Conservation (phyloP, 1,140 invertebrate genomes). For the Mercenaria mercenaria region DNA sequence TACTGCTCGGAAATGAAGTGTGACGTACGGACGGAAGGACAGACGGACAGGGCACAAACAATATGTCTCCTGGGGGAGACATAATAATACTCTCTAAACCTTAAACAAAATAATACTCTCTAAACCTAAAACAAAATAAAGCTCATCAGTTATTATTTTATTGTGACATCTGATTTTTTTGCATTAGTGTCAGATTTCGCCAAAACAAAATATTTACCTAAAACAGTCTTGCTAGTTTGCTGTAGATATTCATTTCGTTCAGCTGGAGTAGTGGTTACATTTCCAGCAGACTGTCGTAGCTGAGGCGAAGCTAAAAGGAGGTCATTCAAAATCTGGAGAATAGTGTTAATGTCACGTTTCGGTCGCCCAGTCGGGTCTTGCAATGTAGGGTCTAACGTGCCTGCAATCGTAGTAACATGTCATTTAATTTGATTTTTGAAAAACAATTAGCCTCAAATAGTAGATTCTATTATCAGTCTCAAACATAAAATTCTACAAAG, state of each 20-base stretch:
- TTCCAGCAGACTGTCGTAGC: conserved; percentile 19
- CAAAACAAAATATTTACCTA: conserved; percentile 24
- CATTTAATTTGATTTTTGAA: background rate
- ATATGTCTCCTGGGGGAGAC: too few relatives aligned
- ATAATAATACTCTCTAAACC: too few relatives aligned
- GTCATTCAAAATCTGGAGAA: conserved; percentile 98
- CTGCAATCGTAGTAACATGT: conserved; percentile 88
- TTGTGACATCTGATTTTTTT: too few relatives aligned
- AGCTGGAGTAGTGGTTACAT: background rate
- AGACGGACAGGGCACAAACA: too few relatives aligned
- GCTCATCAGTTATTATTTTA: too few relatives aligned
- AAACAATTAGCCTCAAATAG: background rate
- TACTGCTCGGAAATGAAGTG: too few relatives aligned
- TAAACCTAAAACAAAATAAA: too few relatives aligned
- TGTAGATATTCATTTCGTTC: background rate
- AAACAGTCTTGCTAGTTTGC: background rate
- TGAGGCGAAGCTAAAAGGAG: conserved; percentile 90
- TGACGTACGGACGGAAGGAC: too few relatives aligned
- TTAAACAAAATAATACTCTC: too few relatives aligned
- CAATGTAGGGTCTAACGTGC: conserved; percentile 97
- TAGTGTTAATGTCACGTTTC: conserved; percentile 97
- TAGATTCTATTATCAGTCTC: background rate
- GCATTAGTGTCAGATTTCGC: too few relatives aligned
- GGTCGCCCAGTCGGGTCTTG: conserved; percentile 96
- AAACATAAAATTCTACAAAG: background rate